Evolutionary conservation across 2,113 vertebrate genomes (phyloP), one percentile per base, ranked within the genome.

Genomic region (Tachysurus fulvidraco): DNA sequence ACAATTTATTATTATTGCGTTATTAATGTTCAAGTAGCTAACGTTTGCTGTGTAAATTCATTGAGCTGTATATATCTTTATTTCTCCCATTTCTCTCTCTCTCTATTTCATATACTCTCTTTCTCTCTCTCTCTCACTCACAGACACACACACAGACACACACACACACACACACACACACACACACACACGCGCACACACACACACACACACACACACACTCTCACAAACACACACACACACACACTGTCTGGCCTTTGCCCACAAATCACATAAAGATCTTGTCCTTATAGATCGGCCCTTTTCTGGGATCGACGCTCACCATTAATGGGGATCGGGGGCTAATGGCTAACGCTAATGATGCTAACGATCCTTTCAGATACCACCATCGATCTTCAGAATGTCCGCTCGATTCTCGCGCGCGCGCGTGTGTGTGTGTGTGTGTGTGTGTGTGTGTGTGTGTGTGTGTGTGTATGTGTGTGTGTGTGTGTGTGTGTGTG

Each of bases 291-390:
- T 85, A 85, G 71, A 85, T 77, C 41, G 71, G 55, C 44, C 7
- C 41, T 64, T 85, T 65, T 54, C 84, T 78, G 73, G 25, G 84
- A 78, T 85, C 73, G 36, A 78, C 71, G 36, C 73, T 57, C 12
- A 11, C 44, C 41, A 55, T 44, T 85, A 85, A 85, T 78, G 57
- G 71, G 84, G n/a, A 78, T 71, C 46, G 84, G 84, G 50, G 59
- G 84, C 73, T 85, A 85, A 85, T 85, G 59, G 84, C 84, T 85
- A 78, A 77, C 44, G 59, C 84, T 85, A 85, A 78, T 78, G 84
- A 85, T 19, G 84, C 73, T 85, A 85, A 78, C 84, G 73, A 64
- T 78, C 64, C 57, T 44, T 44, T 30, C 73, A 78, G 59, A 78
- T 77, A 64, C 28, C 5, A 4, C 25, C 59, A 85, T 85, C 59